Evolutionary conservation across 2,113 vertebrate species (phyloP).

Genomic region (Stigmatopora nigra): DNA sequence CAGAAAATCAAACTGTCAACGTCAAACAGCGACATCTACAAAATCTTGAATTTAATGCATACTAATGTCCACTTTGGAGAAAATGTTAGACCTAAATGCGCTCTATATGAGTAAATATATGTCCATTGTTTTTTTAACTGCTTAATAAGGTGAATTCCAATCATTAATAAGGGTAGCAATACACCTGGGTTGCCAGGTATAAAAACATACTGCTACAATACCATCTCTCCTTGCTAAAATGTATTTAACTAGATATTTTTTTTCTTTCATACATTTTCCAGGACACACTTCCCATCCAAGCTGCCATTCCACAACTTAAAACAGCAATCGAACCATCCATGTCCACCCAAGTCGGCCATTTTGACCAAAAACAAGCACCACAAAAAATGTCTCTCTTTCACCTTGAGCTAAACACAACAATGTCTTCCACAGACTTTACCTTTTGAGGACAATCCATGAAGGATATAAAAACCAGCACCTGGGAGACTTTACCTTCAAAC

Average conservation of each 20-base stretch:
- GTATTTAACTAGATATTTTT: neutral
- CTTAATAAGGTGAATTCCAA: no score
- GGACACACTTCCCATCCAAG: slow-evolving; percentile 1
- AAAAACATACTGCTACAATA: no score
- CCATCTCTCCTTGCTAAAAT: no score
- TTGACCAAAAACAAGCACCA: slow-evolving; percentile 6
- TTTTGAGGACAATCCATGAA: slow-evolving; percentile 12
- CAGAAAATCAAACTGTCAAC: no score
- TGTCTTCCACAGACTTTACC: slow-evolving; percentile 13
- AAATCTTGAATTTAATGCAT: no score
- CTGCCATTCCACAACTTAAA: slow-evolving; percentile 11
- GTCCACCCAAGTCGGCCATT: slow-evolving; percentile 17
- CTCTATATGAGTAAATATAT: no score
- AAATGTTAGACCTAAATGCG: no score
- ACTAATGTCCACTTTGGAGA: no score
- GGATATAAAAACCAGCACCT: slow-evolving; percentile 14
- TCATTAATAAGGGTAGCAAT: no score
- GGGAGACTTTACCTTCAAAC: slow-evolving; percentile 1
- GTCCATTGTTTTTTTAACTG: no score
- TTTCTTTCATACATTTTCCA: neutral
- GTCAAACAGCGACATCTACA: no score
- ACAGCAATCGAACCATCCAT: neutral
- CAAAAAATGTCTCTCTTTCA: neutral
- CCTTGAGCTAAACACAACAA: slow-evolving; percentile 1
- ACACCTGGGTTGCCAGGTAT: no score